Base-by-base conservation (phyloP, 2,113 vertebrate genomes). In the Aplodontia rufa region DNA sequence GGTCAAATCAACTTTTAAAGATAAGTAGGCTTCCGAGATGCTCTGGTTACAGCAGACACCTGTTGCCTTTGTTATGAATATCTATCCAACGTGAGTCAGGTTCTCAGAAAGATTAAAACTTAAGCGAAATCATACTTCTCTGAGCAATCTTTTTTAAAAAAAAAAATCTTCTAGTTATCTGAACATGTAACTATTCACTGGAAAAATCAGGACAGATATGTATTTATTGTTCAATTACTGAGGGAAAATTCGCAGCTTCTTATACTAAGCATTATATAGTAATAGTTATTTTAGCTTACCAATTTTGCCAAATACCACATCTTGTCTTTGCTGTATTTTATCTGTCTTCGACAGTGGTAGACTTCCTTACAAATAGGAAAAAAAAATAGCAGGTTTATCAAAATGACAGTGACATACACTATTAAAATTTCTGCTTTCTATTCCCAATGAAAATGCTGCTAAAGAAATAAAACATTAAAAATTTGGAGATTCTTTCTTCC, bases 281-380 rank as follows among this genome's bases (percentile, higher is more conserved):
- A 75, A 68, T 7, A 64, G n/a, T 93, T 79, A 66, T 10, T 80
- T 87, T 60, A 86, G 93, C 99, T 99, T 97, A 99, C 99, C 99
- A 99, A 68, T 98, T 99, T 99, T 58, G 99, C 99, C 97, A 99
- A 97, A 97, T 99, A 99, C 99, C 99, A 99, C 99, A 99, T 99
- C 98, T 99, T 99, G 96, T 99, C 99, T 96, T 99, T 99, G 98
- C 99, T 99, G 95, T 99, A 99, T 94, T 99, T 99, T 72, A 99
- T 99, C 78, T 99, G 99, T 93, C 99, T 99, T 95, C 99, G 98
- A 96, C 99, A 98, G 94, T 99, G 99, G 98, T 99, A 98, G 62
- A 99, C 94, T 98, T 99, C 99, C 99, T 99, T 97, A 74, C 6
- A 47, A 87, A 89, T 0, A 53, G 40, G 28, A 55, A 28, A 9